Evolutionary conservation across 2,113 vertebrate species (phyloP), one percentile per base, ranked within the genome.

Genomic region (Hypocryptadius cinnamomeus): DNA sequence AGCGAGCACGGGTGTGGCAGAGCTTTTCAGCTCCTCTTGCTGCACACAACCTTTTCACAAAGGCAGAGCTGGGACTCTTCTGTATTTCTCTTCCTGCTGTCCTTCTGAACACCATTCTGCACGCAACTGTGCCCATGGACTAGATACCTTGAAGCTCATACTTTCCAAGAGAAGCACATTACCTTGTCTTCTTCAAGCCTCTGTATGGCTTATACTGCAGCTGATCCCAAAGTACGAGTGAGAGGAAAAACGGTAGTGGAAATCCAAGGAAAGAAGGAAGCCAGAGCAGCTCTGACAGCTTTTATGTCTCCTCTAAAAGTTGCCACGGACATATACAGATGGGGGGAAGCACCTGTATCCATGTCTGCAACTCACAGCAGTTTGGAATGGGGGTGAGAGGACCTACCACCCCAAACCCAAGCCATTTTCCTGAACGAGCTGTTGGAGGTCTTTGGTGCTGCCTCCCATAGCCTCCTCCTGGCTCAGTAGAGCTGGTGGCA

Each of bases 291-390:
- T 84, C 73, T 78, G 60, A 20, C 47, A 71, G 59, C 40, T 93
- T 80, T 77, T 73, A 8, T n/a, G 21, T 40, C 61, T 81, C 61
- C n/a, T 91, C 37, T 57, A 76, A 24, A 61, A 70, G 18, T 2
- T 42, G 66, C 27, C 21, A n/a, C 11, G 27, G 57, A 30, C 17
- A 28, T 16, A 21, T 4, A 27, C 0, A 1, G 37, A 69, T 35
- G 47, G 40, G 14, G 71, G 27, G 57, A 68, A 81, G 69, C 35
- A 50, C 5, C 2, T 30, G 7, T 27, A 50, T 59, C 42, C 50
- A 30, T 0, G 0, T 63, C 68, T 21, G 61, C 68, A 0, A 0
- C 39, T 81, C 20, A 24, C 35, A 51, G 56, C 47, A 35, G 35
- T 79, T 87, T 89, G 51, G 70, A 65, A n/a, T 17, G 30, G 13